Percentiles rank a stretch among this genome's conserved stretches.
These are phyloP conservation scores for Phalacrocorax carbo DNA, from an alignment of 2,113 vertebrate genomes.

Conservation along the genomic window DNA sequence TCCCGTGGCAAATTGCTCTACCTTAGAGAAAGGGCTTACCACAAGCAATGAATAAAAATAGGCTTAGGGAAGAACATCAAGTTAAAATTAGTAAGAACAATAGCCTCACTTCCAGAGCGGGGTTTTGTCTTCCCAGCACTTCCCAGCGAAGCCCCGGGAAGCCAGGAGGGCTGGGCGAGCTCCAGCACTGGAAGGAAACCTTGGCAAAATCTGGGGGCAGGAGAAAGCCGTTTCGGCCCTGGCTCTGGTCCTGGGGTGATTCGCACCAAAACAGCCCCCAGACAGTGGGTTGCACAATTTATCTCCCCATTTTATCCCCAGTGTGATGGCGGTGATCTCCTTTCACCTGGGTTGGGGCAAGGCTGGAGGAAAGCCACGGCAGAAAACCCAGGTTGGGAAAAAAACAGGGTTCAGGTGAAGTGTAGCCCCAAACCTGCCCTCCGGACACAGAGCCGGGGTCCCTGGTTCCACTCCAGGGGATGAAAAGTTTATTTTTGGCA, in stretches of 20 bases:
- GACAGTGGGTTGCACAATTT: accelerated
- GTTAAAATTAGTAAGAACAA: slow-evolving; percentile 69
- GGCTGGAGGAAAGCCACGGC: neutral
- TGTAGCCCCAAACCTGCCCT: neutral
- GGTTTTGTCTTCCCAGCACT: slow-evolving; percentile 50
- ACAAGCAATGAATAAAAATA: slow-evolving; percentile 65
- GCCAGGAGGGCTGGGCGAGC: slow-evolving; percentile 23
- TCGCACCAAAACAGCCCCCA: accelerated
- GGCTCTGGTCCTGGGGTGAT: accelerated
- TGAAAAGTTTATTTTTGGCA: neutral
- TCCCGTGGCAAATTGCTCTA: slow-evolving; percentile 50
- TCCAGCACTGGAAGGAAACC: slow-evolving; percentile 7
- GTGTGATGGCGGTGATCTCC: accelerated
- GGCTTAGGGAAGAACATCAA: slow-evolving; percentile 47
- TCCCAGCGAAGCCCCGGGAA: slow-evolving; percentile 48
- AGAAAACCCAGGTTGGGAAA: neutral
- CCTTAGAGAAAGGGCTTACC: slow-evolving; percentile 59
- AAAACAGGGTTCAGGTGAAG: neutral
- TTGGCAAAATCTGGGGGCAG: neutral
- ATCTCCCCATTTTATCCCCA: neutral
- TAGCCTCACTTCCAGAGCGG: slow-evolving; percentile 45
- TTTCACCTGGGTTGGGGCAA: neutral
- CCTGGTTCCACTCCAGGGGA: neutral
- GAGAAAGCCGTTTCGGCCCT: neutral
- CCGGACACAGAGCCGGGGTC: accelerated